Base-by-base conservation (phyloP, 2,888 invertebrate species). In the Criorhina ranunculi region DNA sequence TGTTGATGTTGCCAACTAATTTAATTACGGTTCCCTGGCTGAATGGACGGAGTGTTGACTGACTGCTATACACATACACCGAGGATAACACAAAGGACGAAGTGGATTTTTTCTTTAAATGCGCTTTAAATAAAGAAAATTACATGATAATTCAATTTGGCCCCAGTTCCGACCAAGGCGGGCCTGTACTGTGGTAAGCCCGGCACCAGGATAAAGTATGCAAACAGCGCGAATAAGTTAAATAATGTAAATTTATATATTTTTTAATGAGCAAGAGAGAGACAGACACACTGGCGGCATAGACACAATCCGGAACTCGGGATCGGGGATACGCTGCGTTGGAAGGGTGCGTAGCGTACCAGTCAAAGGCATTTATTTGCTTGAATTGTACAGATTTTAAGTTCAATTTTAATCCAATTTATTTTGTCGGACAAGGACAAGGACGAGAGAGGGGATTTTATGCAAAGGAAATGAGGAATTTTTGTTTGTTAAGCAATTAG, bases 351-450 rank as follows among this genome's bases (percentile, higher is more conserved):
- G n/a, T n/a, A n/a, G n/a, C n/a, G n/a, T n/a, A n/a, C n/a, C n/a
- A n/a, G n/a, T n/a, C n/a, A n/a, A n/a, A n/a, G 19, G 35, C 72
- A 51, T 59, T 79, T 51, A 76, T 76, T 76, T 42, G 59, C 42
- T 53, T 51, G 35, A 55, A 19, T 66, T 59, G 29, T 44, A 35
- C 42, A 49, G 59, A 60, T 62, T 70, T 70, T 44, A 42, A 55
- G 78, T 78, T 83, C 33, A 78, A 82, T 77, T 77, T 77, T 77
- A 82, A 82, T 82, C 72, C 77, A 82, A 82, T 77, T 77, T 66
- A 33, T 46, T 33, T 31, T 4, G 24, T 3, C 24, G 24, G 42
- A 24, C 17, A 31, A n/a, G n/a, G 8, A 24, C 19, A n/a, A n/a
- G n/a, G n/a, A n/a, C n/a, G 17, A 8, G 35, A 17, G 6, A 5